Evolutionary conservation across 2,888 invertebrate genomes (phyloP), one percentile per base, ranked within the genome.

Genomic region (Liopterus haemorrhoidalis): DNA sequence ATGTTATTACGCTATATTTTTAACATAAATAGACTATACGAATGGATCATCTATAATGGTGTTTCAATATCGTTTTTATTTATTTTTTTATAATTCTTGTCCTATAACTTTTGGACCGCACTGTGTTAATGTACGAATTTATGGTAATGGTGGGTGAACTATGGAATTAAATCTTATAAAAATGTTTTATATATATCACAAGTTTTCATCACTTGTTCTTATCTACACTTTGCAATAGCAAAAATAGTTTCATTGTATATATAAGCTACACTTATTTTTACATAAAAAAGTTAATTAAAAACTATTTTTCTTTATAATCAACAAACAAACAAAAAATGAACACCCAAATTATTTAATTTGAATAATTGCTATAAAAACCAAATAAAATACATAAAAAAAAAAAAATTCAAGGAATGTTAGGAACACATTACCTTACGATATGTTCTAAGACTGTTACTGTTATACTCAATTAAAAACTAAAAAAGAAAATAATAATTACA

Each of bases 151-250:
- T n/a, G n/a, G n/a, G n/a, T n/a, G n/a, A n/a, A n/a, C n/a, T n/a
- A n/a, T n/a, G n/a, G n/a, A n/a, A n/a, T n/a, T n/a, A n/a, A n/a
- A n/a, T n/a, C n/a, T n/a, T n/a, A n/a, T n/a, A 28, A 36, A 36
- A 42, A 27, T 41, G 28, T 27, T 22, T 35, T 36, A 22, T 45
- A n/a, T n/a, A 22, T 44, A 45, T 45, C 45, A 45, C 45, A 45
- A 45, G 45, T 45, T 22, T 39, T 33, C 38, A 45, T 45, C 45
- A 45, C 45, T 45, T 45, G 45, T 39, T 45, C 45, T 45, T 45
- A 45, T 39, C 45, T 45, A 39, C 38, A 33, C 27, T 42, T 42
- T 39, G 45, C 45, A 45, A 45, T 45, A 45, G 45, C 45, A 45
- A 35, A n/a, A 40, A 45, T 44, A 38, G 38, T 44, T 44, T 27